These are phyloP conservation scores for Bujurquina vittata DNA, from an alignment of 2,113 vertebrate genomes.

Conservation along the genomic window DNA sequence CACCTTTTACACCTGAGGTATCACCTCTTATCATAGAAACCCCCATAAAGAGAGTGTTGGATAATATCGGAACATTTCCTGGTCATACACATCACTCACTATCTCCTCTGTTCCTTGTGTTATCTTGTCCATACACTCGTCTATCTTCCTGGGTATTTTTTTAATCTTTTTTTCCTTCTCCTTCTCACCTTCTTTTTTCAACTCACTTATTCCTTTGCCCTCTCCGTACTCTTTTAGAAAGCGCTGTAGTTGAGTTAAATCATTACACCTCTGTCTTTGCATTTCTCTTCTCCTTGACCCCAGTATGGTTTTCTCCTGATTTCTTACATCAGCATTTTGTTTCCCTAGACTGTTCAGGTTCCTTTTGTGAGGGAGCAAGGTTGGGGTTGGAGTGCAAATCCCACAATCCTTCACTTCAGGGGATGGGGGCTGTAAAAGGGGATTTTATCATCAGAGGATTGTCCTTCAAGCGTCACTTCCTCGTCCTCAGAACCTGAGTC, in stretches of 20 bases:
- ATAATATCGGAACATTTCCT: slow-evolving; percentile 61
- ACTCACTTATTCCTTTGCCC: slow-evolving; percentile 9
- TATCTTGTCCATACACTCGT: slow-evolving; percentile 52
- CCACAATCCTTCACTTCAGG: slow-evolving; percentile 57
- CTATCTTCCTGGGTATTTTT: slow-evolving; percentile 42
- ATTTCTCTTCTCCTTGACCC: slow-evolving; percentile 67
- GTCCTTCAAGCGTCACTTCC: slow-evolving; percentile 63
- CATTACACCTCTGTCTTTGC: slow-evolving; percentile 19
- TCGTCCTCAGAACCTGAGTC: slow-evolving; percentile 53
- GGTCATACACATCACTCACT: slow-evolving; percentile 48
- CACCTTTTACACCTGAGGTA: slow-evolving; percentile 38
- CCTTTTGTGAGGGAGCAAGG: slow-evolving; percentile 40
- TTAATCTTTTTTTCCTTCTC: slow-evolving; percentile 1
- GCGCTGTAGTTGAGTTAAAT: slow-evolving; percentile 38
- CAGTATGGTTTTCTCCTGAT: slow-evolving; percentile 41
- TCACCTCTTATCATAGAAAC: slow-evolving; percentile 59
- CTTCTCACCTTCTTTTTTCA: neutral
- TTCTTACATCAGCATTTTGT: slow-evolving; percentile 67
- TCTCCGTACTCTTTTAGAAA: slow-evolving; percentile 17
- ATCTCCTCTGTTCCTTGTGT: slow-evolving; percentile 21
- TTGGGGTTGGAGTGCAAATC: slow-evolving; percentile 44
- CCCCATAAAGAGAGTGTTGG: slow-evolving; percentile 47
- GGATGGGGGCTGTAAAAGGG: slow-evolving; percentile 7
- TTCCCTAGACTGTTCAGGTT: slow-evolving; percentile 1
- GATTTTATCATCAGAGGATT: slow-evolving; percentile 29